Evolutionary conservation across 1,140 invertebrate genomes (phyloP).

Genomic region (Drosophila nigromelanica): DNA sequence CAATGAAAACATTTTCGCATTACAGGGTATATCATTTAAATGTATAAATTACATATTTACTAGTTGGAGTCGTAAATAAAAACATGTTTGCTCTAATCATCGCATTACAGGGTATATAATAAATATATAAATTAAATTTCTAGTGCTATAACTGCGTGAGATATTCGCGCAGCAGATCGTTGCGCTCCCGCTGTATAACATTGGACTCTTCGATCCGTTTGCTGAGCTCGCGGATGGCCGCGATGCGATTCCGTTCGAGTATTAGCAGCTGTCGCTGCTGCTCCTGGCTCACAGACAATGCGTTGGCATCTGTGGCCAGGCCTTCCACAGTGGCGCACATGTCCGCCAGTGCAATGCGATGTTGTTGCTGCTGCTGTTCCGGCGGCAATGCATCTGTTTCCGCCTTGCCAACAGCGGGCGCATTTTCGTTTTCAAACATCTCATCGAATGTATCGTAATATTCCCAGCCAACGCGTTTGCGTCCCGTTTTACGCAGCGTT

Average conservation of each 20-base stretch:
- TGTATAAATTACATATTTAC: slow-evolving; percentile 8
- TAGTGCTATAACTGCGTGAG: slow-evolving; percentile 34
- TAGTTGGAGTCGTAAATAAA: background rate
- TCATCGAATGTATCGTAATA: slow-evolving; percentile 48
- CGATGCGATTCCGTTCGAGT: slow-evolving; percentile 42
- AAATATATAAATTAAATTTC: background rate
- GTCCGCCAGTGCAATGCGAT: slow-evolving; percentile 3
- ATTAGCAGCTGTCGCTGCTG: slow-evolving; percentile 40
- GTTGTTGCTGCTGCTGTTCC: slow-evolving; percentile 3
- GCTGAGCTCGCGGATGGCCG: slow-evolving; percentile 44
- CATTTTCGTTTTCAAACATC: slow-evolving; percentile 36
- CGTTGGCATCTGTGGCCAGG: background rate
- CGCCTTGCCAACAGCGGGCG: background rate
- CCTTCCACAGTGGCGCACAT: background rate
- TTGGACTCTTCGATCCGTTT: slow-evolving; percentile 50
- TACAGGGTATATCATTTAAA: too few species aligned
- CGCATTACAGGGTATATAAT: background rate
- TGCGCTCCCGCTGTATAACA: slow-evolving; percentile 46
- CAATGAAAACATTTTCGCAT: too few species aligned
- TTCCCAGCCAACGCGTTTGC: slow-evolving; percentile 44
- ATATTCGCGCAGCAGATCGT: slow-evolving; percentile 45
- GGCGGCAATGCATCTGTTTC: background rate
- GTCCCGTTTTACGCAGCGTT: slow-evolving; percentile 34
- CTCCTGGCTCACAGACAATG: slow-evolving; percentile 13
- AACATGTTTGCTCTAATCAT: too few species aligned